Conservation (phyloP, 1,140 invertebrate species). For the Physella acuta region DNA sequence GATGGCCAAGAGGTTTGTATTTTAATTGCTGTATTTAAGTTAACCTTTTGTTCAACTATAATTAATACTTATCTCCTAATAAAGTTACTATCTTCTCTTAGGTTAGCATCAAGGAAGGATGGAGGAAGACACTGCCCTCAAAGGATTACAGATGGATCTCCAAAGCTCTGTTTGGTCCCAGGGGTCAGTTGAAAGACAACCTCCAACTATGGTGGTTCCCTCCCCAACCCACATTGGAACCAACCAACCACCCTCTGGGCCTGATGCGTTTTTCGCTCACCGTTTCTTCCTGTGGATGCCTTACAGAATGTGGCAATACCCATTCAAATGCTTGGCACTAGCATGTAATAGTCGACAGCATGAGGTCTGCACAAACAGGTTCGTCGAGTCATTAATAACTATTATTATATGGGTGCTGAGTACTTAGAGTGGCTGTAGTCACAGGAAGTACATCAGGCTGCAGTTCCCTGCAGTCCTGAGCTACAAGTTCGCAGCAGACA, state of each 20-base stretch:
- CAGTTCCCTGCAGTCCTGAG: conserved; percentile 7
- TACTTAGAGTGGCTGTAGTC: neutral
- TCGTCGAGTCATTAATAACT: neutral
- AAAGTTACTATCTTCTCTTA: neutral
- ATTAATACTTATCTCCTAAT: neutral
- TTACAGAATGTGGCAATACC: too few relatives aligned
- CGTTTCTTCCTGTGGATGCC: neutral
- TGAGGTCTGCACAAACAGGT: neutral
- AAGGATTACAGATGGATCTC: neutral
- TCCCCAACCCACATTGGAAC: neutral
- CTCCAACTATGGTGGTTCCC: neutral
- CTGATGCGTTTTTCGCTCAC: neutral
- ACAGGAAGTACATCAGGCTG: neutral
- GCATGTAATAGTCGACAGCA: too few relatives aligned
- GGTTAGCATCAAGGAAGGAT: neutral
- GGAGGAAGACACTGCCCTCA: neutral
- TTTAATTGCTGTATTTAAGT: neutral
- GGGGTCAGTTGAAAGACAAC: neutral
- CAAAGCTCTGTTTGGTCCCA: neutral
- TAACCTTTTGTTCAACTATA: neutral
- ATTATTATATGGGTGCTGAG: neutral
- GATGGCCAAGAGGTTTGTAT: neutral
- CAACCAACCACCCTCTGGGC: neutral
- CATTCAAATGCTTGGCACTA: too few relatives aligned
- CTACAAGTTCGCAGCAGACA: neutral